These are phyloP conservation scores for Drosophila sordidula DNA, from an alignment of 2,888 invertebrate genomes.

Conservation along the genomic window DNA sequence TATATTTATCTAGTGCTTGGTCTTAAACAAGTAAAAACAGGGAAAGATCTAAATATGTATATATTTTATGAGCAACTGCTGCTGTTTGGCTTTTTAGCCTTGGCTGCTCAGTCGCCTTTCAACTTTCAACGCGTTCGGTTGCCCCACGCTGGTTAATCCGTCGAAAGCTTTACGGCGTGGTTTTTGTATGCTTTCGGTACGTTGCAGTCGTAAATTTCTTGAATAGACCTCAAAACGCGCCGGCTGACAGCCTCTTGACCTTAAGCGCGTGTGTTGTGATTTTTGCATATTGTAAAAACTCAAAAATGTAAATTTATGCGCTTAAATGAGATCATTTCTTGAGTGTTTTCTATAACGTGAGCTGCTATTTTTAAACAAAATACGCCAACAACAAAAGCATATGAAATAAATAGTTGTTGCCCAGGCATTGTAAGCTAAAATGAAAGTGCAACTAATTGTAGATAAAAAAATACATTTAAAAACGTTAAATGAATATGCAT, in stretches of 20 bases:
- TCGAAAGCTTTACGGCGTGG: slow-evolving; percentile 47
- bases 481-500: slow-evolving; percentile 13
- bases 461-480: neutral
- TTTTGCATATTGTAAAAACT: slow-evolving; percentile 68
- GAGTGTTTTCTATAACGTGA: slow-evolving; percentile 31
- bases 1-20: neutral
- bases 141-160: slow-evolving; percentile 27
- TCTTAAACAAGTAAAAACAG: neutral
- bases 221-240: slow-evolving; percentile 45
- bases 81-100: slow-evolving; percentile 13
- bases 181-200: slow-evolving; percentile 12
- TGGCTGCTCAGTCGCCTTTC: slow-evolving; percentile 53
- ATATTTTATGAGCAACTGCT: slow-evolving; percentile 14
- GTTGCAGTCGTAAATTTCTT: slow-evolving; percentile 40
- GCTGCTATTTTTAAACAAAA: slow-evolving; percentile 59
- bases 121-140: slow-evolving; percentile 51
- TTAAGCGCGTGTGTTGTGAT: slow-evolving; percentile 45
- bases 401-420: slow-evolving; percentile 20
- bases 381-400: slow-evolving; percentile 17
- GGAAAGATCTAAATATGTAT: neutral
- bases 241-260: slow-evolving; percentile 61
- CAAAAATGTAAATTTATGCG: slow-evolving; percentile 55
- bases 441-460: slow-evolving; percentile 50
- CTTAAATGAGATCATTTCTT: slow-evolving; percentile 73
- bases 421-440: slow-evolving; percentile 9